These are phyloP conservation scores for Saturnia japonica DNA, from an alignment of 2,888 invertebrate species.

Conservation along the genomic window DNA sequence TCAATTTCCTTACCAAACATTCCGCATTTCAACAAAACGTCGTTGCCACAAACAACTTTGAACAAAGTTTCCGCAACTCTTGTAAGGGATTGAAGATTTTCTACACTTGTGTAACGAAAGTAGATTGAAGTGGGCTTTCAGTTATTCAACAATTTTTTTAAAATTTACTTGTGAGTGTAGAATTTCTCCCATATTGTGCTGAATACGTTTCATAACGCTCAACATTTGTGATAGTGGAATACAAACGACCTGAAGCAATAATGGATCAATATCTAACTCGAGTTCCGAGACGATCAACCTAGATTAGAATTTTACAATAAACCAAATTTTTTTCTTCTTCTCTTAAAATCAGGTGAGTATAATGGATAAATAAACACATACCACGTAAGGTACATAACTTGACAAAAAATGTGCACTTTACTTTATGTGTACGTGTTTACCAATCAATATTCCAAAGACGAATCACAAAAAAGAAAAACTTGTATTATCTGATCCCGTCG, in stretches of 20 bases:
- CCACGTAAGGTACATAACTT: no score
- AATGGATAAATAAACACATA: no score
- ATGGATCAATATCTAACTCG: no score
- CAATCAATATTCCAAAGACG: background rate
- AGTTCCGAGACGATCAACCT: no score
- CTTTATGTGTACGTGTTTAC: no score
- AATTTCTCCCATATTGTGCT: background rate
- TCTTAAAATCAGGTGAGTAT: no score
- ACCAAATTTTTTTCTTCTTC: no score
- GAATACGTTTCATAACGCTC: background rate
- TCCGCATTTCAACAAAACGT: slow-evolving; percentile 8
- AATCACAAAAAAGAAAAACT: background rate
- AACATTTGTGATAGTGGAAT: background rate
- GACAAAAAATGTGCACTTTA: no score
- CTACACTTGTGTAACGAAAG: slow-evolving; percentile 1
- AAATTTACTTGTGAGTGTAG: background rate
- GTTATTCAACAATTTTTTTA: background rate
- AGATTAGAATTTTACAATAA: no score
- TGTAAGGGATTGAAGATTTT: slow-evolving; percentile 11
- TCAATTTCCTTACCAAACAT: slow-evolving; percentile 4
- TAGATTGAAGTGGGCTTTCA: background rate
- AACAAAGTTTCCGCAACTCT: slow-evolving; percentile 8
- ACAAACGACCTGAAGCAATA: no score
- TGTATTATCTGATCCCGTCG: background rate
- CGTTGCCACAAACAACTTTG: slow-evolving; percentile 7